Base-by-base conservation (phyloP, 2,888 invertebrate genomes). In the Drosophila melanocephala region DNA sequence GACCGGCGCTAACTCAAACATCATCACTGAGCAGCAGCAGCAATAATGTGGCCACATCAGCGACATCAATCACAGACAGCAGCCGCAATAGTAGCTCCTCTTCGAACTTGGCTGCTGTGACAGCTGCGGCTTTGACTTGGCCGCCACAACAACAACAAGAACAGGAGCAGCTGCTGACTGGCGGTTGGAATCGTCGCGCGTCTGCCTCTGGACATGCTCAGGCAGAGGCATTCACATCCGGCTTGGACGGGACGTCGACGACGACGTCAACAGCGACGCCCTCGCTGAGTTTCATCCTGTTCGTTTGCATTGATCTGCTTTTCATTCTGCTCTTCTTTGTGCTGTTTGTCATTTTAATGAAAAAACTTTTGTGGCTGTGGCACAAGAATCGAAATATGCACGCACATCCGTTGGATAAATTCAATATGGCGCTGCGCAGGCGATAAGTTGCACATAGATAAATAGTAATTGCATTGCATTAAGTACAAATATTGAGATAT, bases 281-380 rank as follows among this genome's bases (percentile, higher is more conserved):
- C 19, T 89, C 92, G 42, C 69, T 92, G 58, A 93, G 83, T 77
- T 93, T 93, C 75, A 80, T 93, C 67, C 85, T 93, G 56, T 93
- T 93, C 87, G 76, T 91, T 70, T 95, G 95, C 60, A 96, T 96
- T 68, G 95, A 96, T 80, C 95, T 95, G 37, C 94, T 97, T 69
- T 95, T 97, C 87, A 94, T 96, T 47, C 92, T 95, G 42, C 94
- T 97, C 57, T 96, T 96, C 90, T 93, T 95, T 52, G 95, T 96
- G 61, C 94, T 97, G 63, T 96, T 96, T 77, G 94, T 95, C 83
- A 96, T 95, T 84, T 95, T 96, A 33, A 94, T 96, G 72, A 94
- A 95, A 80, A 94, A 96, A 72, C 93, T 96, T 79, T 93, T 95
- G 77, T 94, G 95, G 84, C 93, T 95, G 78, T 94, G 95, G 70